Base-by-base conservation (phyloP, 2,113 vertebrate genomes). In the Cebidichthys violaceus region DNA sequence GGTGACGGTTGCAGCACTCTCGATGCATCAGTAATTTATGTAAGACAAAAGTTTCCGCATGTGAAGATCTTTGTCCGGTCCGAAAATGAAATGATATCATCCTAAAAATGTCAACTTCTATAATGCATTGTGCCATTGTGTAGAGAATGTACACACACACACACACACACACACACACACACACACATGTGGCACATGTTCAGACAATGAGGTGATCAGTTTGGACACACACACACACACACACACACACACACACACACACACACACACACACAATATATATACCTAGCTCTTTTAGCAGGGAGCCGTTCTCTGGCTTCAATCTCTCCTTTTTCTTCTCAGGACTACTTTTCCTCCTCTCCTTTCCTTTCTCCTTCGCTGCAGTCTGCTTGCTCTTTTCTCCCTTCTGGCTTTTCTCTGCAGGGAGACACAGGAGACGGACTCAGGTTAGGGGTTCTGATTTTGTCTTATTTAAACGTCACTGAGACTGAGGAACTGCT, bases 291-390 rank as follows among this genome's bases (percentile, higher is more conserved):
- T 98, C 97, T 94, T 96, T 97, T 83, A 99, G 96, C 24, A 99
- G 96, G n/a, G 96, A 97, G 88, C 96, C 95, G 8, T 95, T 95
- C 81, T 96, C 95, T 68, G 96, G 92, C 95, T 97, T 97, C 93
- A 96, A 94, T 91, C 96, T 96, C 90, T 98, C 97, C 91, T 97
- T 99, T 94, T 96, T 98, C 95, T 97, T 98, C 94, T 98, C 96
- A 0, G 96, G 95, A 82, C 96, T 97, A 93, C 79, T 95, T 92
- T 96, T 98, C 88, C 95, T 94, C 79, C 95, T 95, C 91, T 97
- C 96, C 67, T 94, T 97, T 85, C 96, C 95, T 94, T 94, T 97
- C 88, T 96, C 96, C 93, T 96, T 97, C 0, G 93, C 94, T 89
- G 96, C 96, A 85, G 90, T 96, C 94, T 96, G 97, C 93, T 95